Conservation (phyloP, 2,888 invertebrate species). For the Tubulanus polymorphus region DNA sequence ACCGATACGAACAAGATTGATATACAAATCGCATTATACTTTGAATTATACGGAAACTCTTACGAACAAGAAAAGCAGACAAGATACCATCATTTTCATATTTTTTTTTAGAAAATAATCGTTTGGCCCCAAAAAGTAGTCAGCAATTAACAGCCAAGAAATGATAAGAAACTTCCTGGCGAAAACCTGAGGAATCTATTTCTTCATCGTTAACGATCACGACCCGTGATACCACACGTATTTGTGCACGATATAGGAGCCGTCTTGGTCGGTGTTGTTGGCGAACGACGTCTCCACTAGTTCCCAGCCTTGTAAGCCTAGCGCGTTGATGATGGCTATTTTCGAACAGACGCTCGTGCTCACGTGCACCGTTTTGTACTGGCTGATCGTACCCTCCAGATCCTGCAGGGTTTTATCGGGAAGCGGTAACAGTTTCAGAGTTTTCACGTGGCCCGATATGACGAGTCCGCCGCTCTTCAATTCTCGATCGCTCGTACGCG, state of each 20-base stretch:
- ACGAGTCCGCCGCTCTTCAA: slow-evolving; percentile 31
- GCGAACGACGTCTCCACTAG: slow-evolving; percentile 26
- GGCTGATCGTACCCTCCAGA: slow-evolving; percentile 18
- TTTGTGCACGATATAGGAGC: slow-evolving; percentile 34
- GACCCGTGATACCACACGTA: slow-evolving; percentile 24
- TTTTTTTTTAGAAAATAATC: no score
- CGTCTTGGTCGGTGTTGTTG: slow-evolving; percentile 29
- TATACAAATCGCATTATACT: no score
- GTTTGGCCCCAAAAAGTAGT: no score
- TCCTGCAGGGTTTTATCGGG: slow-evolving; percentile 26
- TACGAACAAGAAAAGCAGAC: no score
- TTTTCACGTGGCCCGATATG: slow-evolving; percentile 24
- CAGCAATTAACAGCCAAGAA: no score
- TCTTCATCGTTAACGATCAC: not conserved
- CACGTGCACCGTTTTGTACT: slow-evolving; percentile 23
- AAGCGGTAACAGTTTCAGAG: slow-evolving; percentile 24
- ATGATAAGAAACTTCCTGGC: no score
- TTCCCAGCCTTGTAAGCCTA: slow-evolving; percentile 24
- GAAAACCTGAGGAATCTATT: no score
- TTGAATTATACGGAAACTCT: no score
- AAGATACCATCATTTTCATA: no score
- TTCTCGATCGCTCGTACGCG: slow-evolving; percentile 25
- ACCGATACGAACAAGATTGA: no score
- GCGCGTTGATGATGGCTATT: slow-evolving; percentile 27
- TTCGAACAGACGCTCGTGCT: slow-evolving; percentile 23